Conservation (phyloP, 2,888 invertebrate genomes). For the Oligia fasciuncula region DNA sequence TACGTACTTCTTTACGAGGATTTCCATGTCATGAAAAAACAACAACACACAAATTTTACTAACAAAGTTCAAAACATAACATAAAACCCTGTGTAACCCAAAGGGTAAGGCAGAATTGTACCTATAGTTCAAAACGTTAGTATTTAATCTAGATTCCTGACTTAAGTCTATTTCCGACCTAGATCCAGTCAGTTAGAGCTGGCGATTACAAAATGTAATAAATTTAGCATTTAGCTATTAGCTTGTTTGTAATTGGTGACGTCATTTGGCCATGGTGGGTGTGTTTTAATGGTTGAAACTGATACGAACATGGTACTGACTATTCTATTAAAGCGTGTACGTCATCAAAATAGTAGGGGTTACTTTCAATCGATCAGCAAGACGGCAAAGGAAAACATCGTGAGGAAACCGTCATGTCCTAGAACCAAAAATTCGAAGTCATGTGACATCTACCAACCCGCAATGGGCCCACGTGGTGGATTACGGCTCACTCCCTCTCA, state of each 20-base stretch:
- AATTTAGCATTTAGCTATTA: slow-evolving; percentile 26
- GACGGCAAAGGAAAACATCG: not conserved
- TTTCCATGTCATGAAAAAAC: not conserved
- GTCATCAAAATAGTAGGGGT: not conserved
- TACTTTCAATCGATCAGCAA: not conserved
- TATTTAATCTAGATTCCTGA: slow-evolving; percentile 20
- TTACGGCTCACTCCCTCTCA: too few relatives aligned
- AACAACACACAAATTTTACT: not conserved
- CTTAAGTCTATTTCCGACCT: slow-evolving; percentile 28
- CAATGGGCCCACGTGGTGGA: too few relatives aligned
- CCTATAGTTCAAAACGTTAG: slow-evolving; percentile 1
- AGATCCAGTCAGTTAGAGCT: slow-evolving; percentile 23
- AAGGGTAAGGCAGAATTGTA: too few relatives aligned
- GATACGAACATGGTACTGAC: not conserved
- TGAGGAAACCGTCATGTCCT: too few relatives aligned
- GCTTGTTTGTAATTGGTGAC: slow-evolving; percentile 11
- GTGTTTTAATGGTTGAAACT: slow-evolving; percentile 6
- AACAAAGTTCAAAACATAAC: slow-evolving; percentile 5
- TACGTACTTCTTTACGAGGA: not conserved
- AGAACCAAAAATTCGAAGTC: too few relatives aligned
- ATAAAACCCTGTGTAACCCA: too few relatives aligned
- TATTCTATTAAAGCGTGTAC: not conserved
- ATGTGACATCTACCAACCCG: too few relatives aligned
- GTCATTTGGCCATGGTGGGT: slow-evolving; percentile 23
- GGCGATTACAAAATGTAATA: slow-evolving; percentile 30